These are phyloP conservation scores for Cynaeus angustus DNA, from an alignment of 2,888 invertebrate species.

Conservation along the genomic window DNA sequence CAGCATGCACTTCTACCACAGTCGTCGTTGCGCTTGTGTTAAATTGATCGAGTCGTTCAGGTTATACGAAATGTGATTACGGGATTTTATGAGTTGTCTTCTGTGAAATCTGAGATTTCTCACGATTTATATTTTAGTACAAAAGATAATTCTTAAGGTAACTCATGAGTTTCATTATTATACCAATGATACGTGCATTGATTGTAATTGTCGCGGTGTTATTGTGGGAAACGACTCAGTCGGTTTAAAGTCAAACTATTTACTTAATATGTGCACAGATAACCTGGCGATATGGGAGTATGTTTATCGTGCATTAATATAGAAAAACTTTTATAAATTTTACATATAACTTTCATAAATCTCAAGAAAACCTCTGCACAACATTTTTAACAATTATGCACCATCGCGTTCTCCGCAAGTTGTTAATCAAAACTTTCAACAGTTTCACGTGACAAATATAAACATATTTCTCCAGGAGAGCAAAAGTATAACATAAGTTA, in stretches of 20 bases:
- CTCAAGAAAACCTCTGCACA: too few relatives aligned
- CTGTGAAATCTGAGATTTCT: conserved; percentile 38
- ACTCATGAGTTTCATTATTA: too few relatives aligned
- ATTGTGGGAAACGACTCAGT: too few relatives aligned
- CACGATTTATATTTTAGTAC: conserved; percentile 20
- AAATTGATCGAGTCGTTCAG: conserved; percentile 56
- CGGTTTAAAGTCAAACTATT: neutral
- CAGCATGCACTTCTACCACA: conserved; percentile 45
- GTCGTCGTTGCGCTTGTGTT: conserved; percentile 51
- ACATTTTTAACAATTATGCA: too few relatives aligned
- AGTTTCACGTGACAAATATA: conserved; percentile 32
- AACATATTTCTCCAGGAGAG: conserved; percentile 41
- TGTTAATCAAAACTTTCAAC: conserved; percentile 18
- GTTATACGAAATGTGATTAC: conserved; percentile 58
- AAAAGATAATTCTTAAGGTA: conserved; percentile 5
- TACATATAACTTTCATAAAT: too few relatives aligned
- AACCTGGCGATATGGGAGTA: too few relatives aligned
- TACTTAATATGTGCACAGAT: too few relatives aligned
- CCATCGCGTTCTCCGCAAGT: neutral
- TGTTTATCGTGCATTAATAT: too few relatives aligned
- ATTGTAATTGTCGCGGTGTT: too few relatives aligned
- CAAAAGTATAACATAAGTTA: conserved; percentile 49
- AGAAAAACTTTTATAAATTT: too few relatives aligned
- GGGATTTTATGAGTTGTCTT: conserved; percentile 56
- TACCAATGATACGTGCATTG: neutral